Evolutionary conservation across 2,113 vertebrate species (phyloP).

Genomic region (Peucedramus taeniatus): DNA sequence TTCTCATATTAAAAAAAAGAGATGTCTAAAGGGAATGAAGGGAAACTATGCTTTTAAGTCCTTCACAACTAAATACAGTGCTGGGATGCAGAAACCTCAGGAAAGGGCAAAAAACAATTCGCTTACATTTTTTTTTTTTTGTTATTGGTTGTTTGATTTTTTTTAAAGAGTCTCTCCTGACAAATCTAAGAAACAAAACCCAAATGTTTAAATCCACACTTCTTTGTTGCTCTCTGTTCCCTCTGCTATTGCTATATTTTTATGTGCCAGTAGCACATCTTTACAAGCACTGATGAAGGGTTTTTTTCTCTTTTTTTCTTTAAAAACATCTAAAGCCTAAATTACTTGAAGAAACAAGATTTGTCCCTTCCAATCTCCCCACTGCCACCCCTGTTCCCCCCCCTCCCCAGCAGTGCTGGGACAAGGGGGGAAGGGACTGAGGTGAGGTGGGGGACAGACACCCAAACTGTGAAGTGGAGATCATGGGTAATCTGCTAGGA

Average conservation of each 20-base stretch:
- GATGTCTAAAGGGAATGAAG: background rate
- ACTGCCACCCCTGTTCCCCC: background rate
- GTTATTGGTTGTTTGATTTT: background rate
- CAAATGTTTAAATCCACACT: background rate
- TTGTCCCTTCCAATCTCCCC: background rate
- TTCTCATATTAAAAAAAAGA: background rate
- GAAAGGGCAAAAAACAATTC: background rate
- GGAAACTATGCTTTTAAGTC: background rate
- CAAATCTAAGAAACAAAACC: background rate
- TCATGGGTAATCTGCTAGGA: background rate
- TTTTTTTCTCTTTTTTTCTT: background rate
- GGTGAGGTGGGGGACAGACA: background rate
- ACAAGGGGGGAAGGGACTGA: background rate
- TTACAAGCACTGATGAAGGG: background rate
- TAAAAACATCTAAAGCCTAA: background rate
- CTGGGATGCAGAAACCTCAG: background rate
- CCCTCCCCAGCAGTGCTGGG: background rate
- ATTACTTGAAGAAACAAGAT: constrained; percentile 6
- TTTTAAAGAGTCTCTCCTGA: background rate
- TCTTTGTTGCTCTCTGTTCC: background rate
- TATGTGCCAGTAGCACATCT: background rate
- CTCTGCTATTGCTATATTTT: background rate
- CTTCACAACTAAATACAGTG: background rate
- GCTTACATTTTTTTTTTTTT: background rate
- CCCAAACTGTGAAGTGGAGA: constrained; percentile 9